Evolutionary conservation across 2,113 vertebrate genomes (phyloP), one percentile per base, ranked within the genome.

Genomic region (Xenopus borealis): DNA sequence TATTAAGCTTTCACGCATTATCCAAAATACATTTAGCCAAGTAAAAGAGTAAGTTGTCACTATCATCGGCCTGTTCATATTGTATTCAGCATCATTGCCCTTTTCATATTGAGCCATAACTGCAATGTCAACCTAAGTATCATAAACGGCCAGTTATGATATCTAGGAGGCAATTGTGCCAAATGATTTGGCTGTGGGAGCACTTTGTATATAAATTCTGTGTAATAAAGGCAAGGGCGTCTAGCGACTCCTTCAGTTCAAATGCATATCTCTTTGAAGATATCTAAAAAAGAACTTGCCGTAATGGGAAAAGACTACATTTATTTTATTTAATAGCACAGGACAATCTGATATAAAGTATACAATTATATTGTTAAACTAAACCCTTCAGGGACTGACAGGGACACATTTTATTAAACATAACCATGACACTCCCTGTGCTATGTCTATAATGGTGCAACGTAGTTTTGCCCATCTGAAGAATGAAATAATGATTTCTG

Each of bases 171-270:
- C 82, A 88, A 87, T 86, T 90, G 87, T 85, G 74, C 89, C 84
- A 89, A 86, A 85, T 30, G 80, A 80, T 86, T 80, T 83, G 79
- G 88, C 85, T 87, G 81, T 62, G 79, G 82, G 85, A 91, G 80
- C 82, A 83, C 88, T 88, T 82, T 80, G 72, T 84, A 63, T 84
- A 84, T 81, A 78, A 85, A 78, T 46, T 83, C 80, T 83, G 81
- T 83, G 78, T 77, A 80, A 71, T 85, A 82, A 85, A 91, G 88
- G 65, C 81, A 91, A 92, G 87, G 90, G 82, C 83, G 89, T 89
- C 86, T 91, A 91, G 91, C 89, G 89, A 90, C 90, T 90, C 90
- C 89, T 90, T 93, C 89, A 90, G 89, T 85, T 84, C 84, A 74
- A 57, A 78, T 78, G 84, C 87, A 92, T 83, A 79, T 79, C 81